Percentiles rank a stretch among this genome's conserved stretches.
phyloP scores from a whole-genome alignment of 1,140 invertebrate species.

The Cataglyphis hispanica region DNA sequence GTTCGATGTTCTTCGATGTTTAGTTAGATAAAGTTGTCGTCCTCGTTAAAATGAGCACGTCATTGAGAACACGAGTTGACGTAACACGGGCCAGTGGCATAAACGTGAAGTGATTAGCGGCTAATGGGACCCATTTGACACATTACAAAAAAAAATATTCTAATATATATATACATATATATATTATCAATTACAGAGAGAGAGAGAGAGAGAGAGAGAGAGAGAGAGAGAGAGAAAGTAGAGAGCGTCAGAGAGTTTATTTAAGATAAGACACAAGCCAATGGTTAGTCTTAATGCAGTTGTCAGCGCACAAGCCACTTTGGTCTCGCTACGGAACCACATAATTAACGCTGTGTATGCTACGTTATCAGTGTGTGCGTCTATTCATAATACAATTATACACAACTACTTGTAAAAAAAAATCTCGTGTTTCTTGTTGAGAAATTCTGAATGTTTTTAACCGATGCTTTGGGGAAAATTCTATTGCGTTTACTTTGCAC shows the following conservation, averaged over 20 bases:
- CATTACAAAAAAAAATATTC: conserved; percentile 36
- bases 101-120: conserved; percentile 49
- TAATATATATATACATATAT: conserved; percentile 52
- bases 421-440: conserved; percentile 16
- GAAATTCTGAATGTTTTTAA: conserved; percentile 35
- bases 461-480: conserved; percentile 19
- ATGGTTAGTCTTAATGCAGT: conserved; percentile 17
- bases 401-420: conserved; percentile 33
- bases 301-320: conserved; percentile 54
- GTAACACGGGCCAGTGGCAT: conserved; percentile 49
- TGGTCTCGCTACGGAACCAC: conserved; percentile 35
- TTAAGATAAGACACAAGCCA: conserved; percentile 17
- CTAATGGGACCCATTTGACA: conserved; percentile 58
- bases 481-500: conserved; percentile 30
- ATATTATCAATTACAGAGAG: conserved; percentile 27
- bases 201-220: conserved; percentile 6
- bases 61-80: conserved; percentile 46
- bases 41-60: conserved; percentile 51
- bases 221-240: background rate
- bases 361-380: conserved; percentile 49
- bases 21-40: conserved; percentile 78
- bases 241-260: conserved; percentile 1
- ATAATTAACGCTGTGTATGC: conserved; percentile 42
- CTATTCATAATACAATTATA: conserved; percentile 14
- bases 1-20: conserved; percentile 81